Conservation (phyloP, 2,888 invertebrate genomes). For the Electrophaes corylata region DNA sequence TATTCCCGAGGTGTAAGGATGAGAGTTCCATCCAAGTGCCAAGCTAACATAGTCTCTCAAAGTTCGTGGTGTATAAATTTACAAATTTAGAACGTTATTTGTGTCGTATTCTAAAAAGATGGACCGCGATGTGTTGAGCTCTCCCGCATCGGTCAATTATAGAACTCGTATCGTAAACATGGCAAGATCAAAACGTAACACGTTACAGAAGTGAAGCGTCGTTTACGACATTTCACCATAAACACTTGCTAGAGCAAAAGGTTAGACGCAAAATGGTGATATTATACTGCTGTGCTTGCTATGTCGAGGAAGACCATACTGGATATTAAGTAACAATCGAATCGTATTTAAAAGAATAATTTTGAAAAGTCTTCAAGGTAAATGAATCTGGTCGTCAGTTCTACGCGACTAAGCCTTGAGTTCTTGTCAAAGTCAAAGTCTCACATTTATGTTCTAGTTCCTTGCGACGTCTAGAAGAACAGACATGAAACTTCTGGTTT, state of each 20-base stretch:
- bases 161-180: conserved; percentile 77
- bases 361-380: no score
- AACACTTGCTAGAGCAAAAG: conserved; percentile 39
- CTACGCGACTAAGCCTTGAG: no score
- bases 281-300: conserved; percentile 60
- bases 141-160: conserved; percentile 84
- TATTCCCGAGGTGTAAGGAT: conserved; percentile 48
- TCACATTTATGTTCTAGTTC: no score
- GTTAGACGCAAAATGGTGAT: conserved; percentile 53
- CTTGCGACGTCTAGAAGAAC: no score
- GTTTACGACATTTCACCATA: conserved; percentile 58
- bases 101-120: conserved; percentile 84
- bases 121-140: conserved; percentile 83
- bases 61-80: conserved; percentile 78
- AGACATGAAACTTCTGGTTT: no score
- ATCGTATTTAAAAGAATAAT: not conserved
- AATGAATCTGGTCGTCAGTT: no score
- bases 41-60: conserved; percentile 63
- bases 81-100: conserved; percentile 84
- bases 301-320: conserved; percentile 38
- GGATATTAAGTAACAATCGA: conserved; percentile 7
- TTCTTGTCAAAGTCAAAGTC: no score
- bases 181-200: conserved; percentile 63
- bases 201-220: conserved; percentile 48
- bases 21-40: conserved; percentile 49